Conservation (phyloP, 2,888 invertebrate genomes). For the Hyposoter didymator region DNA sequence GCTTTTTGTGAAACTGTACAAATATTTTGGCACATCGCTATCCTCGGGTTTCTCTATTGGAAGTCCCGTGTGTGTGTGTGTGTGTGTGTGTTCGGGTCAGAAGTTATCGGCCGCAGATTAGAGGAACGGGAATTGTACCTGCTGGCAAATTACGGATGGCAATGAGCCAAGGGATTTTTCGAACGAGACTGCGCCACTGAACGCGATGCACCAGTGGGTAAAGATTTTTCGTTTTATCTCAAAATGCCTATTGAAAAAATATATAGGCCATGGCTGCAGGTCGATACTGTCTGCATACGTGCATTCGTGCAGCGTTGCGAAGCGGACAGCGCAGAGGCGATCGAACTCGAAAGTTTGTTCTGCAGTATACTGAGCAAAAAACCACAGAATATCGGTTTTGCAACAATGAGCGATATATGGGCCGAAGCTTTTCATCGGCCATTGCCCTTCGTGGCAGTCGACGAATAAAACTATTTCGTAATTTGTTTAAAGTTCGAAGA, state of each 20-base stretch:
- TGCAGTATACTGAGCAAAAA: conserved; percentile 16
- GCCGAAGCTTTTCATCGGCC: conserved; percentile 1
- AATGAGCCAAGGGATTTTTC: conserved; percentile 24
- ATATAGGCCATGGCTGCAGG: conserved; percentile 60
- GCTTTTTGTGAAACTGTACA: neutral
- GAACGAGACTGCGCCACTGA: neutral
- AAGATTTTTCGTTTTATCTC: conserved; percentile 23
- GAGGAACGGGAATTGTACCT: neutral
- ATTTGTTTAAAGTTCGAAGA: neutral
- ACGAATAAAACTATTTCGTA: neutral
- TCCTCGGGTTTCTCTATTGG: conserved; percentile 4
- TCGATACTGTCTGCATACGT: conserved; percentile 47
- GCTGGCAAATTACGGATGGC: neutral
- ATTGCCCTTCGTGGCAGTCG: neutral
- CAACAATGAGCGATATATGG: conserved; percentile 9
- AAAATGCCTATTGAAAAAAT: conserved; percentile 3
- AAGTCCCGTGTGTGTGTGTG: too few relatives aligned
- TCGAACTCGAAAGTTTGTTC: conserved; percentile 52
- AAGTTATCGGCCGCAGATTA: conserved; percentile 22
- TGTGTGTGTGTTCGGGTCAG: neutral
- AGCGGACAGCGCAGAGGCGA: conserved; percentile 37
- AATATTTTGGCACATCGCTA: conserved; percentile 4
- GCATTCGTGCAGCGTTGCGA: conserved; percentile 22
- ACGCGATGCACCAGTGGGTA: conserved; percentile 1
- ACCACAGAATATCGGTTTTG: conserved; percentile 55